A percentile compares a stretch with the other conserved stretches of the same genome.
Evolutionary conservation across 2,888 invertebrate species (phyloP).

Genomic region (Eupithecia inturbata): DNA sequence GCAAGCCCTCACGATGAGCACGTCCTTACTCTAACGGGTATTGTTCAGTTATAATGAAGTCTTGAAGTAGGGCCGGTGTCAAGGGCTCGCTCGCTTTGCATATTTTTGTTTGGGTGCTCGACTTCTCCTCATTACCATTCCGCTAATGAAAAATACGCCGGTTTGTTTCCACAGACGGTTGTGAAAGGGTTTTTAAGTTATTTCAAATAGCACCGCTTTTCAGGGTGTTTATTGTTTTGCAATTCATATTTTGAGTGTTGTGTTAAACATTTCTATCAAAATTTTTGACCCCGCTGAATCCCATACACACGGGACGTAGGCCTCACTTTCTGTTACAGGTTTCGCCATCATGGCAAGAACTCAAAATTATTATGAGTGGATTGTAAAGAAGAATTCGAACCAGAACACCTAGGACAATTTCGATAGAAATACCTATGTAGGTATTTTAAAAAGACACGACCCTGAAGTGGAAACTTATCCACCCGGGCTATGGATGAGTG

Average conservation of each 20-base stretch:
- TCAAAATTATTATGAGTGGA: background rate
- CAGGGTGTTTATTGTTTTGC: background rate
- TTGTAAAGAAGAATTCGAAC: too few species aligned
- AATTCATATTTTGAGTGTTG: background rate
- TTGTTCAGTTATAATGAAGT: conserved; percentile 70
- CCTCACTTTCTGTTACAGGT: background rate
- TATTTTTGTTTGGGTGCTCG: conserved; percentile 65
- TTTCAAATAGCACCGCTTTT: background rate
- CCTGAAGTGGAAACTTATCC: too few species aligned
- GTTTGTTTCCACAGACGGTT: conserved; percentile 2
- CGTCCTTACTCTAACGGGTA: conserved; percentile 51
- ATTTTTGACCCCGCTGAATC: background rate
- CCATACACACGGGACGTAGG: background rate
- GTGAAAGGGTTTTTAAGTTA: conserved; percentile 15
- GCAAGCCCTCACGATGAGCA: conserved; percentile 25
- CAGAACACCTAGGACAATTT: too few species aligned
- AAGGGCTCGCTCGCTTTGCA: conserved; percentile 68
- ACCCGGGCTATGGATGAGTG: too few species aligned
- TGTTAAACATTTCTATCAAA: background rate
- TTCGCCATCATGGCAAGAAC: background rate
- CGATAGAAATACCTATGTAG: too few species aligned
- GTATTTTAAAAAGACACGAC: background rate
- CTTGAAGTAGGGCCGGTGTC: conserved; percentile 66
- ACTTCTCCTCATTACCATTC: conserved; percentile 52
- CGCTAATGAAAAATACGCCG: conserved; percentile 41